phyloP scores from a whole-genome alignment of 2,797 vertebrate species.

The Sciurus vulgaris region DNA sequence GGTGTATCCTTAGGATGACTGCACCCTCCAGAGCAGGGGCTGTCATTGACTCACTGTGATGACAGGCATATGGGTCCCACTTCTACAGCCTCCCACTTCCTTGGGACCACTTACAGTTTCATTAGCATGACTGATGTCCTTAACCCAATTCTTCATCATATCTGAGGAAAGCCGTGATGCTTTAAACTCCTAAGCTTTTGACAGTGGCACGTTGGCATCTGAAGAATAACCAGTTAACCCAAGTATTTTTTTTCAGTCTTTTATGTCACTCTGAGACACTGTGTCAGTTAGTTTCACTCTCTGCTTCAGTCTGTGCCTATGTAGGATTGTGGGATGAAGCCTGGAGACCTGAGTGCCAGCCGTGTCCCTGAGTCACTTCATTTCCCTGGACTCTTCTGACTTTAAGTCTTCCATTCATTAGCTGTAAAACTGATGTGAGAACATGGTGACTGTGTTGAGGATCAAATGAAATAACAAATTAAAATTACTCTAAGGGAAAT shows the following conservation, averaged over 20 bases:
- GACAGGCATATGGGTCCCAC: accelerated
- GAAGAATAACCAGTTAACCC: not conserved
- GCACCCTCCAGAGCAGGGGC: accelerated
- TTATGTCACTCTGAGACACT: not conserved
- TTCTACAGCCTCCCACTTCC: accelerated
- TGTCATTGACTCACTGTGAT: accelerated
- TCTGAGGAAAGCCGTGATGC: not conserved
- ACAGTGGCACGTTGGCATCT: not conserved
- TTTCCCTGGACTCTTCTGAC: not conserved
- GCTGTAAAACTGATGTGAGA: not conserved
- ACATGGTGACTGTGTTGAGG: not conserved
- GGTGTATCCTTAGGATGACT: not conserved
- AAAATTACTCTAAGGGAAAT: not conserved
- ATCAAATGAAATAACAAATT: not conserved
- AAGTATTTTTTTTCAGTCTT: not conserved
- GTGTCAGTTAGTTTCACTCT: not conserved
- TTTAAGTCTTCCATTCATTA: not conserved
- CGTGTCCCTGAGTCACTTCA: not conserved
- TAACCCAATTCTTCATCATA: not conserved
- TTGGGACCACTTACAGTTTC: not conserved
- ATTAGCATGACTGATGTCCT: not conserved
- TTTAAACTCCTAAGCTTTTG: not conserved
- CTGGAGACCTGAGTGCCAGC: not conserved
- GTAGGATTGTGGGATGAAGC: too few species aligned
- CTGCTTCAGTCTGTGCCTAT: not conserved